Evolutionary conservation across 1,140 invertebrate genomes (phyloP), one percentile per base, ranked within the genome.

Genomic region (Plodia interpunctella): DNA sequence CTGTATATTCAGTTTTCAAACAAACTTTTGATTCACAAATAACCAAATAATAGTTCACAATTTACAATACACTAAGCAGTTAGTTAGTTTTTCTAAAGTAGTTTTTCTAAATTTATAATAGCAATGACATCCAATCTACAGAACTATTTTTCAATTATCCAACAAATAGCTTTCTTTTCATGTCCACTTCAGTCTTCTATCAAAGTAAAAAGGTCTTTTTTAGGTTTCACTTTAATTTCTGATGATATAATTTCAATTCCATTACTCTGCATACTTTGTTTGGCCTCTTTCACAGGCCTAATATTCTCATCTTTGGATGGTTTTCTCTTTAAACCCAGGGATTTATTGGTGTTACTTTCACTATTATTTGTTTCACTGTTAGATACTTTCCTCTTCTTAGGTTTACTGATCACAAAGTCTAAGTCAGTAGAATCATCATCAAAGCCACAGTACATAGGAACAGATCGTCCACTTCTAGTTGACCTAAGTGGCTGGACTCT

Each of bases 381-480:
- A 11, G 80, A 86, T 13, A 83, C 56, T 57, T 86, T 89, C 49
- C 83, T 76, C 35, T 80, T 89, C 62, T 87, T 89, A 17, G 76
- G 70, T 65, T 81, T 86, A 57, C 80, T 80, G 0, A 84, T 67
- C 59, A 82, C 72, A 69, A 80, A 76, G 62, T 89, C 87, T 67
- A 86, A 75, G 70, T 89, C 87, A 20, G 80, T 79, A 8, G 87
- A 89, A 59, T 89, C 84, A 69, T 89, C 87, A 76, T 89, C 87
- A 72, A 80, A 83, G 5, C 76, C 84, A 55, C 75, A 71, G 72
- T 89, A 89, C 5, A 86, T 70, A 18, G 87, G 87, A 38, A 87
- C 81, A 20, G 78, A 76, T 0, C 87, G 68, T n/a, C 87, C 87
- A 74, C 87, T 89, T 30, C 87, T 74, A 0, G 87, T 89, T 5